Base-by-base conservation (phyloP, 2,888 invertebrate genomes). In the Orthosia cruda region DNA sequence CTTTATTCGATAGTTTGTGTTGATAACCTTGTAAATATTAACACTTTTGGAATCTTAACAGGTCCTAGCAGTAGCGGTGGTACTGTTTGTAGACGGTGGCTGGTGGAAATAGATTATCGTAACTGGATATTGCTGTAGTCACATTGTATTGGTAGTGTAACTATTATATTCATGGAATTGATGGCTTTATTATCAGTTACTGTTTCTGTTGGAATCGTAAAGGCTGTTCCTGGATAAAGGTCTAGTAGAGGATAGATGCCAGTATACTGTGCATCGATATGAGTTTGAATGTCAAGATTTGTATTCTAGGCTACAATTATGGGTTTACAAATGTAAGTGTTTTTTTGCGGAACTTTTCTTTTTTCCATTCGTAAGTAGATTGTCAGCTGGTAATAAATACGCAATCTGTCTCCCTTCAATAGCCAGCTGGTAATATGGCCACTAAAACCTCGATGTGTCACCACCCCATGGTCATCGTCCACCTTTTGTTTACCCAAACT, bases 401-500 rank as follows among this genome's bases (percentile, higher is more conserved):
- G 47, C 55, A 59, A 64, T 47, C 45, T 57, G 32, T 63, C 55
- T 61, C 9, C n/a, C 57, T 58, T 75, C 58, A 75, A 67, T 72
- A 54, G 26, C 26, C 16, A 18, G 62, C 1, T 12, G 64, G 61
- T 49, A 54, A 66, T 71, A 59, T 68, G 58, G n/a, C 57, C 59
- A 72, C 65, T 63, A 67, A 70, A 72, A 61, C 63, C 68, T 71
- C 52, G 65, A 76, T 71, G 62, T 70, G 77, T 80, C 79, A 78
- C 75, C 74, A 68, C 80, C 76, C 85, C 71, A 74, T 84, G 87
- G 89, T 84, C 87, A 89, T 80, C 79, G 85, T 86, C 82, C 85
- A 87, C 87, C 86, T 87, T 86, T 85, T 89, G 87, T 87, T 83
- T 89, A 88, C 87, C 77, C 78, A 85, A 86, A 87, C 86, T 83